These are phyloP conservation scores for Patella pellucida DNA, from an alignment of 2,888 invertebrate genomes.

Conservation along the genomic window DNA sequence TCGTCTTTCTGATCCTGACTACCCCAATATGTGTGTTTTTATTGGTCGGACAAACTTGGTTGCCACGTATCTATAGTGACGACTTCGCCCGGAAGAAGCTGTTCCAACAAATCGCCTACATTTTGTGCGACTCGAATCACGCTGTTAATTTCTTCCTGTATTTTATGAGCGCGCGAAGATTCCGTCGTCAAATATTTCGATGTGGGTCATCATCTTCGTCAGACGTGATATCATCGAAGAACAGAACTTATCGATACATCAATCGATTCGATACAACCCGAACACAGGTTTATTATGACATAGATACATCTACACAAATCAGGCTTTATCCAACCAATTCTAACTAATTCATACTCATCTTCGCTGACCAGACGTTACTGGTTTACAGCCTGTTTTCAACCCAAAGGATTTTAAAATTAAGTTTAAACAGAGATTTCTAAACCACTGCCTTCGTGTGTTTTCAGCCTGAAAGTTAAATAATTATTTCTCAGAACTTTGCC, in stretches of 20 bases:
- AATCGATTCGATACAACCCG: not conserved
- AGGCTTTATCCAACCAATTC: not conserved
- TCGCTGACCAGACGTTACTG: too few relatives aligned
- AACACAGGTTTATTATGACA: not conserved
- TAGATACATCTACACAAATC: not conserved
- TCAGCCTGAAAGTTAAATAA: too few relatives aligned
- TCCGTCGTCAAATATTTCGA: slow-evolving; percentile 33
- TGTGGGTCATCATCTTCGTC: not conserved
- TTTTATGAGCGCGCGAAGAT: slow-evolving; percentile 38
- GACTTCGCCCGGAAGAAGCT: slow-evolving; percentile 33
- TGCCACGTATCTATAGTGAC: slow-evolving; percentile 14
- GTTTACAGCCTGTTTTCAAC: too few relatives aligned
- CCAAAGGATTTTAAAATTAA: too few relatives aligned
- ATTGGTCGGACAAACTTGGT: slow-evolving; percentile 46
- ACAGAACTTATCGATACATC: not conserved
- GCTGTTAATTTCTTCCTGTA: slow-evolving; percentile 40
- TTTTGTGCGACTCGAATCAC: slow-evolving; percentile 39
- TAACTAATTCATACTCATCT: too few relatives aligned
- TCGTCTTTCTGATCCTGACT: slow-evolving; percentile 52
- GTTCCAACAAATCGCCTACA: slow-evolving; percentile 31
- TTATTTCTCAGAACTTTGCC: too few relatives aligned
- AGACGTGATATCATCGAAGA: not conserved
- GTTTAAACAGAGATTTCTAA: too few relatives aligned
- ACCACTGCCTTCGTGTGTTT: too few relatives aligned
- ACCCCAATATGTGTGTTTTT: slow-evolving; percentile 57